Evolutionary conservation across 2,888 invertebrate genomes (phyloP).

Genomic region (Tetragonisca angustula): DNA sequence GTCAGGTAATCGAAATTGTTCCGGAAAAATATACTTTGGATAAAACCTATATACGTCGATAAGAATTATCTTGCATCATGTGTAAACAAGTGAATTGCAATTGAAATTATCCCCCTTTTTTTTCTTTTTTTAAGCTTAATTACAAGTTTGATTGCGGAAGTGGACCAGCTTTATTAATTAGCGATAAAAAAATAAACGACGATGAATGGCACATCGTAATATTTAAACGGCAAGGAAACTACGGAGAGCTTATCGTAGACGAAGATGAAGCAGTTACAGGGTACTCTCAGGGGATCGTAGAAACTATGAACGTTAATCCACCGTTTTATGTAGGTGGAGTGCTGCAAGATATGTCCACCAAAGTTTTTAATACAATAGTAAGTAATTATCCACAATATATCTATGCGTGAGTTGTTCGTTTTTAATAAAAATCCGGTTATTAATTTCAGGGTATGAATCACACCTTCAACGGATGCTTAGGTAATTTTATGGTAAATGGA

Average conservation of each 20-base stretch:
- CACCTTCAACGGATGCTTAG: slow-evolving; percentile 94
- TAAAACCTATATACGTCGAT: not conserved
- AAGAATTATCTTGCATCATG: not conserved
- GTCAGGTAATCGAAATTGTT: not conserved
- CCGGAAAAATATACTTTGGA: not conserved
- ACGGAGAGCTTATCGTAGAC: slow-evolving; percentile 89
- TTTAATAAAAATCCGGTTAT: not conserved
- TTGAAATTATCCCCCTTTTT: not conserved
- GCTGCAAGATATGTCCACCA: slow-evolving; percentile 84
- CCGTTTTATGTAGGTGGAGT: slow-evolving; percentile 94
- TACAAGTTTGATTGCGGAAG: slow-evolving; percentile 90
- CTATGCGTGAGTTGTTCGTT: not conserved
- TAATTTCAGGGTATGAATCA: slow-evolving; percentile 85
- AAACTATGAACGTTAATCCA: slow-evolving; percentile 87
- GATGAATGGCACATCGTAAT: slow-evolving; percentile 92
- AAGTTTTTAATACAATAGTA: slow-evolving; percentile 80
- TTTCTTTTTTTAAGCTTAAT: slow-evolving; percentile 85
- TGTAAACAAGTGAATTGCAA: not conserved
- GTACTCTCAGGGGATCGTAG: slow-evolving; percentile 84
- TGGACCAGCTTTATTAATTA: slow-evolving; percentile 86
- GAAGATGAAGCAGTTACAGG: slow-evolving; percentile 86
- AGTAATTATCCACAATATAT: slow-evolving; percentile 39
- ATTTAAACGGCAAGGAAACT: slow-evolving; percentile 87
- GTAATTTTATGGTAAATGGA: slow-evolving; percentile 90
- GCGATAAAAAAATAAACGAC: slow-evolving; percentile 88